phyloP scores from a whole-genome alignment of 2,888 invertebrate genomes.

The Tryphoninae sp. region DNA sequence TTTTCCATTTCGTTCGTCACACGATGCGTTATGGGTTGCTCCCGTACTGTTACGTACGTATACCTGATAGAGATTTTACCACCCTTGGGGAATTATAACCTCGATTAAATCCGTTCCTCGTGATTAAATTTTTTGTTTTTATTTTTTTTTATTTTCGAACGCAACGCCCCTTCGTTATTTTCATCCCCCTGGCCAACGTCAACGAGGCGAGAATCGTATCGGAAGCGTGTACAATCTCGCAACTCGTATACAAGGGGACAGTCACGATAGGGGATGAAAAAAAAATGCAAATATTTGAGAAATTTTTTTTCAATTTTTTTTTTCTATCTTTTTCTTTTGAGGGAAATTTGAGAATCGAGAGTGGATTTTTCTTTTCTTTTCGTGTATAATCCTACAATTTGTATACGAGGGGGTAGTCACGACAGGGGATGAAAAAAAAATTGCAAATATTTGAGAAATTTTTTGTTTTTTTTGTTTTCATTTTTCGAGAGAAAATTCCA shows the following conservation, averaged over 20 bases:
- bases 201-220: background rate
- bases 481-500: too few species aligned
- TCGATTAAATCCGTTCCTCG: conserved; percentile 53
- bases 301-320: too few species aligned
- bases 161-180: background rate
- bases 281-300: background rate
- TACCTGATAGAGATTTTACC: background rate
- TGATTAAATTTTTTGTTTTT: conserved; percentile 48
- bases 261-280: background rate
- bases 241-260: too few species aligned
- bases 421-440: background rate
- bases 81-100: conserved; percentile 49
- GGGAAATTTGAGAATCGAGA: background rate
- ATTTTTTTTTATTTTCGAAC: conserved; percentile 13
- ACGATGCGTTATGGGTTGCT: conserved; percentile 7
- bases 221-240: background rate
- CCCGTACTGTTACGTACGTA: conserved; percentile 28
- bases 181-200: background rate
- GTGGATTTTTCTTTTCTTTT: background rate
- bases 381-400: background rate
- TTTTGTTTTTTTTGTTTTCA: too few species aligned
- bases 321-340: too few species aligned
- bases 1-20: conserved; percentile 62
- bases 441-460: too few species aligned
- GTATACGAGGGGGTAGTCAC: too few species aligned